Percentiles rank a stretch among this genome's conserved stretches.
Evolutionary conservation across 2,888 invertebrate genomes (phyloP).

Genomic region (Deroplatys truncata): DNA sequence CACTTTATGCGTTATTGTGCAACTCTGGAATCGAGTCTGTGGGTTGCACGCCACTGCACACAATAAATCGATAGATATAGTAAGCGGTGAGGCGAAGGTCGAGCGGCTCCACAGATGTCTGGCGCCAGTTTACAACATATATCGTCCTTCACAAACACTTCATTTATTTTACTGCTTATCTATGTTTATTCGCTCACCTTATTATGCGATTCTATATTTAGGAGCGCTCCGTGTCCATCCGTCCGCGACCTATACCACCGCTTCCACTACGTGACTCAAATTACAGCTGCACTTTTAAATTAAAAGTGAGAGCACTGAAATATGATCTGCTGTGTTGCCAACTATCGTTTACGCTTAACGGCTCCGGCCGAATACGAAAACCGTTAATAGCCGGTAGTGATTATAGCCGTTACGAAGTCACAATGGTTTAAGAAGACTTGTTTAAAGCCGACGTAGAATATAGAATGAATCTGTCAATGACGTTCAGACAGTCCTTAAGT

Average conservation of each 20-base stretch:
- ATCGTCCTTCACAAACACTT: background rate
- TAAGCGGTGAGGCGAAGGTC: background rate
- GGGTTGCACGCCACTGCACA: background rate
- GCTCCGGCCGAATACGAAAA: background rate
- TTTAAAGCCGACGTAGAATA: no score
- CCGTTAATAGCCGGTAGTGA: background rate
- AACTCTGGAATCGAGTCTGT: background rate
- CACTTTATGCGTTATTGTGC: background rate
- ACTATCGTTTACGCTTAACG: background rate
- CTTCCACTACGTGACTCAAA: background rate
- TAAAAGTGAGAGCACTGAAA: background rate
- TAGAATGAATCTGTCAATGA: no score
- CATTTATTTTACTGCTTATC: background rate
- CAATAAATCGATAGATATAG: constrained; percentile 12
- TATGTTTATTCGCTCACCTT: background rate
- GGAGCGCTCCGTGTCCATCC: background rate
- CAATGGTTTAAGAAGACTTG: no score
- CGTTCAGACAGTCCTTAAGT: no score
- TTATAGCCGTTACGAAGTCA: background rate
- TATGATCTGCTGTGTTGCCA: background rate
- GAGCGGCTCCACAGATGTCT: background rate
- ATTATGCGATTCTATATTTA: background rate
- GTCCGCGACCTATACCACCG: background rate
- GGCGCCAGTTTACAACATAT: constrained; percentile 11
- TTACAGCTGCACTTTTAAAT: background rate